Evolutionary conservation across 2,888 invertebrate species (phyloP).

Genomic region (Tolmerus cingulatus): DNA sequence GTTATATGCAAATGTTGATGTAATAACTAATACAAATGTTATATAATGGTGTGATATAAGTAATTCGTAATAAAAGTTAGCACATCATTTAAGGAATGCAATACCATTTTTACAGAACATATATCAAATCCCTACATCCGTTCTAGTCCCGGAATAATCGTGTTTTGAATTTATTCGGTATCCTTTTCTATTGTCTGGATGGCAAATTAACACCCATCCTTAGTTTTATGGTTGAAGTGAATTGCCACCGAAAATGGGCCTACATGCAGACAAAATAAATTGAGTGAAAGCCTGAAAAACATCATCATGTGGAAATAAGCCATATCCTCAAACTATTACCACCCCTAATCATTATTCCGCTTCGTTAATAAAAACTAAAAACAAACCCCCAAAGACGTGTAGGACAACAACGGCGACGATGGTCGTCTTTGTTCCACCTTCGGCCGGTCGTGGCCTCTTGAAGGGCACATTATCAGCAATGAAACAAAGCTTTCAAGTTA

Average conservation of each 20-base stretch:
- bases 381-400: conserved; percentile 3
- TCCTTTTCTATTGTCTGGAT: background rate
- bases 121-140: background rate
- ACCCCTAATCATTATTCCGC: conserved; percentile 40
- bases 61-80: background rate
- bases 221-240: background rate
- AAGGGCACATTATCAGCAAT: conserved; percentile 42
- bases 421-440: conserved; percentile 30
- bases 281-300: conserved; percentile 34
- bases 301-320: conserved; percentile 29
- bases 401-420: background rate
- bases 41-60: too few relatives aligned
- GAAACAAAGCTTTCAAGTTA: conserved; percentile 45
- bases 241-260: background rate
- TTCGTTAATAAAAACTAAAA: conserved; percentile 42
- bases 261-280: conserved; percentile 24
- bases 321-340: conserved; percentile 40
- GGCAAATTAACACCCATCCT: conserved; percentile 1
- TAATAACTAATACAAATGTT: background rate
- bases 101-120: background rate
- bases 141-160: background rate
- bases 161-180: background rate
- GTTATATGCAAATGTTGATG: background rate
- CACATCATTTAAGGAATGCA: background rate
- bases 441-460: conserved; percentile 11